Base-by-base conservation (phyloP, 2,888 invertebrate species). In the Gastracanthus pulcherrimus region DNA sequence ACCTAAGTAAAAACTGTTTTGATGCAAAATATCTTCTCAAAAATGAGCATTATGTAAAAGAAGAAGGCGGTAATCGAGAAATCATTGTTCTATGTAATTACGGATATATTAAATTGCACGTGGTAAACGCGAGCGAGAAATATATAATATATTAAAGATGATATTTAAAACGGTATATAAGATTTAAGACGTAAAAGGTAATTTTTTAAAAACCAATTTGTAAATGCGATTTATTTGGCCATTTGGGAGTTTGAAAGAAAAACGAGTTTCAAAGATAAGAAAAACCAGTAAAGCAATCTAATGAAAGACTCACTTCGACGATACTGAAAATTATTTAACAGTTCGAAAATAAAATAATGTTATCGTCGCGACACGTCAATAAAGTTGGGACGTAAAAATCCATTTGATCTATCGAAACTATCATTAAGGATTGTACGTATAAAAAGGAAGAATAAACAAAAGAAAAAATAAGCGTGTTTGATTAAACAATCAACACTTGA, bases 91-190 rank as follows among this genome's bases (percentile, higher is more conserved):
- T 80, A 86, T 87, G 86, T 87, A 88, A 87, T 88, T 88, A 88
- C 85, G 85, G 87, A 85, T 87, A 88, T 89, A 88, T 88, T 80
- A 76, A 86, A 89, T 89, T 88, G 86, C 84, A 88, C 85, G 86
- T 84, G 84, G 81, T 87, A 84, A 87, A 86, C 34, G n/a, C n/a
- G 45, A 76, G 84, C 84, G 84, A 85, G 85, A 85, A 86, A 89
- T 87, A 88, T 88, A 86, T 88, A 87, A 88, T 89, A 89, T 89
- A 88, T 88, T 87, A 84, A 88, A 84, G 82, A 89, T 86, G 86
- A 88, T 86, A 85, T 85, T 82, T 85, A 85, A 85, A 77, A 70
- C 55, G 77, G 71, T 70, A 62, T 71, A 55, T 76, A 76, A 79
- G 60, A 82, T 55, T 74, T 77, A 81, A 70, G 29, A 69, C 62